Conservation (phyloP, 2,113 vertebrate species). For the Anolis carolinensis region DNA sequence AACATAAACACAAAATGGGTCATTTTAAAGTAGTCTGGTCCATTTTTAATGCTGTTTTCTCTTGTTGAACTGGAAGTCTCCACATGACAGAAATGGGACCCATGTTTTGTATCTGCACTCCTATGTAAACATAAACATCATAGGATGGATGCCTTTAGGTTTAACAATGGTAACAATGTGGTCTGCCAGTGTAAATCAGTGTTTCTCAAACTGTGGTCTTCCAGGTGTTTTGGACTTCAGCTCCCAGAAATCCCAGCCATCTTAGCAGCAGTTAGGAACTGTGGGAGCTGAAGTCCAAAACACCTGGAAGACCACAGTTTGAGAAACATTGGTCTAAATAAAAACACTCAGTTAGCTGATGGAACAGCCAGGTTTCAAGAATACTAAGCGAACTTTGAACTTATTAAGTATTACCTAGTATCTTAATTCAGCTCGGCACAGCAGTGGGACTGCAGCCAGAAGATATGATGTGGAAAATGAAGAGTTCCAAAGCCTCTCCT, state of each 20-base stretch:
- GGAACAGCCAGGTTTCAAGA: background rate
- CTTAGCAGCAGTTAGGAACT: too few relatives aligned
- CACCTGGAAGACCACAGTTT: too few relatives aligned
- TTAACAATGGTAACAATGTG: background rate
- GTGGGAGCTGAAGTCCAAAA: too few relatives aligned
- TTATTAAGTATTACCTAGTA: background rate
- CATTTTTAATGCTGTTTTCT: background rate
- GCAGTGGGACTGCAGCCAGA: background rate
- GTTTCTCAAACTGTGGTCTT: too few relatives aligned
- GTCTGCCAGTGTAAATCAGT: background rate
- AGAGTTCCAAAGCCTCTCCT: constrained; percentile 12
- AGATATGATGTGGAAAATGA: background rate
- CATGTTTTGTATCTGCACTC: background rate
- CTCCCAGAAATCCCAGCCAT: too few relatives aligned
- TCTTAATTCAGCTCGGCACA: background rate
- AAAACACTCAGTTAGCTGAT: background rate
- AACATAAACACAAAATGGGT: background rate
- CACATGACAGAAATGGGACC: background rate
- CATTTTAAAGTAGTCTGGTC: background rate
- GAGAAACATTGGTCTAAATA: background rate
- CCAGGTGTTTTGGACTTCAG: too few relatives aligned
- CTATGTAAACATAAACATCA: background rate
- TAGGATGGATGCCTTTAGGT: background rate
- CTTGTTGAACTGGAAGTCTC: too few relatives aligned
- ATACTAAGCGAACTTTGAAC: background rate